Evolutionary conservation across 1,140 invertebrate species (phyloP).

Genomic region (Diachasmimorpha longicaudata): DNA sequence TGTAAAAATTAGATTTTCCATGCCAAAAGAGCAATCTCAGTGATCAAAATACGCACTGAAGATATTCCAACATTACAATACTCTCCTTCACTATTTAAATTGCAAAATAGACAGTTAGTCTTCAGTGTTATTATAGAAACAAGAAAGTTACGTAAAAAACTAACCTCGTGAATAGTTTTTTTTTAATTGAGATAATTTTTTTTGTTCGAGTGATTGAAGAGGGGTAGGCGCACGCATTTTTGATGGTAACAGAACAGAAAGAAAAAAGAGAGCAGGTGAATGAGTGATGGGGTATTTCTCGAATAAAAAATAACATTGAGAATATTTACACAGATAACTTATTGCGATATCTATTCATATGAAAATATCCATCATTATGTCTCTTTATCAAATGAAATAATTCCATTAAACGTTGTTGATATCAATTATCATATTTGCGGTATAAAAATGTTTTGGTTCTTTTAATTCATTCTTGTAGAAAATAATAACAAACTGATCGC

Average conservation of each 20-base stretch:
- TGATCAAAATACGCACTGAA: slow-evolving; percentile 18
- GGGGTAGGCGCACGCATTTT: slow-evolving; percentile 20
- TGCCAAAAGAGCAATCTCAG: neutral
- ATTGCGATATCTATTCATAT: too few species aligned
- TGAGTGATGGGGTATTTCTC: slow-evolving; percentile 37
- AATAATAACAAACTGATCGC: neutral
- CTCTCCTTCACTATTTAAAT: neutral
- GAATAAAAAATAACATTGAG: slow-evolving; percentile 11
- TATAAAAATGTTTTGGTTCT: neutral
- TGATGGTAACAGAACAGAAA: slow-evolving; percentile 27
- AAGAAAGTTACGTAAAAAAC: slow-evolving; percentile 62
- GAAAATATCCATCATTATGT: neutral
- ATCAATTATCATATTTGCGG: neutral
- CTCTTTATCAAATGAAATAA: neutral
- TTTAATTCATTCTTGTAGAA: neutral
- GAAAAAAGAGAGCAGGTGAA: slow-evolving; percentile 51
- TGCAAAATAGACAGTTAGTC: neutral
- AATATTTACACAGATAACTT: neutral
- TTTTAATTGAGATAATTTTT: slow-evolving; percentile 29
- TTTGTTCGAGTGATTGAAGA: slow-evolving; percentile 51
- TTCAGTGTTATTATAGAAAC: slow-evolving; percentile 48
- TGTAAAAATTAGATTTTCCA: neutral
- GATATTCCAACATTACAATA: neutral
- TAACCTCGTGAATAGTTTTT: slow-evolving; percentile 52
- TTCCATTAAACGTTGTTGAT: neutral